Evolutionary conservation across 2,888 invertebrate genomes (phyloP), one percentile per base, ranked within the genome.

Genomic region (Scaptodrosophila latifasciaeformis): DNA sequence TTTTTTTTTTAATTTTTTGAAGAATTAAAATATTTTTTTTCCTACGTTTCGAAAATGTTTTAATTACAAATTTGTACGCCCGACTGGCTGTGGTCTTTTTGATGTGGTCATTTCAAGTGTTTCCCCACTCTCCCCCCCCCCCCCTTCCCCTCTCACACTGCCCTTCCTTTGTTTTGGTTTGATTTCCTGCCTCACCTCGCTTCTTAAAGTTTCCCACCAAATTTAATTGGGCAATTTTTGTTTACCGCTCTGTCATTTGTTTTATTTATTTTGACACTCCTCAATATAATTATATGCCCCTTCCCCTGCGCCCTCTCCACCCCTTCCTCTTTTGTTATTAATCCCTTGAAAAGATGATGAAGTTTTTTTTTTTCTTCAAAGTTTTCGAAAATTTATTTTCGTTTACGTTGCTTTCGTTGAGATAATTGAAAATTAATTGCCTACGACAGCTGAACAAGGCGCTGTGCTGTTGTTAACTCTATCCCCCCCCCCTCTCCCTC

Each of bases 341-440:
- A 12, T 53, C 45, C n/a, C n/a, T n/a, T n/a, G n/a, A n/a, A n/a
- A n/a, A n/a, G n/a, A n/a, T n/a, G n/a, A n/a, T n/a, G n/a, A n/a
- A n/a, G n/a, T n/a, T n/a, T n/a, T n/a, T n/a, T n/a, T n/a, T n/a
- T n/a, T n/a, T n/a, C n/a, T n/a, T n/a, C n/a, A n/a, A n/a, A n/a
- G n/a, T n/a, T n/a, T n/a, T n/a, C n/a, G n/a, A n/a, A n/a, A n/a
- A n/a, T n/a, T n/a, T n/a, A n/a, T n/a, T n/a, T n/a, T n/a, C n/a
- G n/a, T n/a, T n/a, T n/a, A n/a, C n/a, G n/a, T n/a, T n/a, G n/a
- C n/a, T 61, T 61, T 69, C 57, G 43, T 39, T 24, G 29, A 70
- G 71, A 68, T 75, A 75, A 75, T 75, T 75, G 78, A 75, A 75
- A 75, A 78, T 75, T 75, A 75, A 75, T 78, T 75, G 74, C 78